phyloP scores from a whole-genome alignment of 2,797 vertebrate genomes.

The Darevskia mixta region DNA sequence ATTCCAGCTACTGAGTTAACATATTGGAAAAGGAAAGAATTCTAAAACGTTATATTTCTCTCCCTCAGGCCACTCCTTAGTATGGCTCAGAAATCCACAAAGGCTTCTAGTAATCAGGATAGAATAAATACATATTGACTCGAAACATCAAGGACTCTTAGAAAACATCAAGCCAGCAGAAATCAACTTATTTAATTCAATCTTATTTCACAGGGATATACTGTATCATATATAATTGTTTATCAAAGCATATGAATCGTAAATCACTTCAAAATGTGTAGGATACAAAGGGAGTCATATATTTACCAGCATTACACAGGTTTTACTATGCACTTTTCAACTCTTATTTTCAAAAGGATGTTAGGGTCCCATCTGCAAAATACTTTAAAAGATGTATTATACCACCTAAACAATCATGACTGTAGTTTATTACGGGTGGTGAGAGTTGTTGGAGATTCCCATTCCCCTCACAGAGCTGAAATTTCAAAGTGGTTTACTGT shows the following conservation, averaged over 20 bases:
- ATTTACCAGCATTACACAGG: neutral
- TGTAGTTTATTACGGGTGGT: no score
- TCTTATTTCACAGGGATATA: slow-evolving; percentile 29
- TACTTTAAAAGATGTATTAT: no score
- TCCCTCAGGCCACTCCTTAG: slow-evolving; percentile 15
- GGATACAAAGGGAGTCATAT: neutral
- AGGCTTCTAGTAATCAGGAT: neutral
- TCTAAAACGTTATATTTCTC: neutral
- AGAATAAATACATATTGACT: neutral
- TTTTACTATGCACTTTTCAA: neutral
- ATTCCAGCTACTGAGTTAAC: slow-evolving; percentile 32
- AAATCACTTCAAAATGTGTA: neutral
- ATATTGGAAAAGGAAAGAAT: slow-evolving; percentile 58
- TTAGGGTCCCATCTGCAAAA: neutral
- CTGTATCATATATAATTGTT: slow-evolving; percentile 22
- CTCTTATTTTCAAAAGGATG: neutral
- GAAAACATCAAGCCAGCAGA: slow-evolving; percentile 34
- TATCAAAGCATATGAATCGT: slow-evolving; percentile 12
- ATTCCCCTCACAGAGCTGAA: no score
- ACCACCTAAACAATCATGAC: no score
- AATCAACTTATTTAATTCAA: neutral
- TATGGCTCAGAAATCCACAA: slow-evolving; percentile 19
- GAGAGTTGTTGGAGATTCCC: no score
- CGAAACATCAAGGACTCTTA: neutral
- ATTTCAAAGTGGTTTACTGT: no score